phyloP scores from a whole-genome alignment of 2,113 vertebrate species.

The Myotis davidii region DNA sequence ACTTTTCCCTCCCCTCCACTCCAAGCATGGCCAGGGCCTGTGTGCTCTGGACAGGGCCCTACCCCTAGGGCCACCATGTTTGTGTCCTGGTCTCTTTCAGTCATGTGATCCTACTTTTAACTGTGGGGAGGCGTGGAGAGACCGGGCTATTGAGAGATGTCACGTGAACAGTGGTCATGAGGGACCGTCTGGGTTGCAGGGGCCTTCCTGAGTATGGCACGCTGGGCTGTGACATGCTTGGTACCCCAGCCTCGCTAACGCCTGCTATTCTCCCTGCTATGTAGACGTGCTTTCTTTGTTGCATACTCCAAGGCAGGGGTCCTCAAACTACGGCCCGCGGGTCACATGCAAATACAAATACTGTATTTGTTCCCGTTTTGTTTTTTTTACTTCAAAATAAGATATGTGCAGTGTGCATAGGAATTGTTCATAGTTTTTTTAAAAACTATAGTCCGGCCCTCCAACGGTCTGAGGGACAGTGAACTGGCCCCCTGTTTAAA shows the following conservation, averaged over 20 bases:
- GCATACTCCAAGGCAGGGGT: background rate
- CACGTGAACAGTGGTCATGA: too few species aligned
- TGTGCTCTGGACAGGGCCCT: rapidly evolving
- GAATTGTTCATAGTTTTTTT: too few species aligned
- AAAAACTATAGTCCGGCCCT: too few species aligned
- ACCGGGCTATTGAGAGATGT: background rate
- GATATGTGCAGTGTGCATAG: too few species aligned
- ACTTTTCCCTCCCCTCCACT: too few species aligned
- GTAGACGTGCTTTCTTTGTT: background rate
- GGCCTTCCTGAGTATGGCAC: background rate
- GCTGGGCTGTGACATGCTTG: background rate
- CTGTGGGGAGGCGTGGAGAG: background rate
- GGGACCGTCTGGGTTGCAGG: rapidly evolving
- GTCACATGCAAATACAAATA: too few species aligned
- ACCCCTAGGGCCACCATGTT: background rate
- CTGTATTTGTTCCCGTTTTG: too few species aligned
- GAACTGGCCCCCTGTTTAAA: too few species aligned
- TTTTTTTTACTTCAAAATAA: too few species aligned
- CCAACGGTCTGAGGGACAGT: too few species aligned
- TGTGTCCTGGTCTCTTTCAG: background rate
- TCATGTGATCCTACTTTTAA: background rate
- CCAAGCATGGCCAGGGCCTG: rapidly evolving
- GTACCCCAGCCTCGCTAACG: background rate
- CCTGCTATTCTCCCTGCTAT: background rate
- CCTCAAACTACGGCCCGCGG: too few species aligned